Evolutionary conservation across 1,140 invertebrate species (phyloP).

Genomic region (Ostrea edulis): DNA sequence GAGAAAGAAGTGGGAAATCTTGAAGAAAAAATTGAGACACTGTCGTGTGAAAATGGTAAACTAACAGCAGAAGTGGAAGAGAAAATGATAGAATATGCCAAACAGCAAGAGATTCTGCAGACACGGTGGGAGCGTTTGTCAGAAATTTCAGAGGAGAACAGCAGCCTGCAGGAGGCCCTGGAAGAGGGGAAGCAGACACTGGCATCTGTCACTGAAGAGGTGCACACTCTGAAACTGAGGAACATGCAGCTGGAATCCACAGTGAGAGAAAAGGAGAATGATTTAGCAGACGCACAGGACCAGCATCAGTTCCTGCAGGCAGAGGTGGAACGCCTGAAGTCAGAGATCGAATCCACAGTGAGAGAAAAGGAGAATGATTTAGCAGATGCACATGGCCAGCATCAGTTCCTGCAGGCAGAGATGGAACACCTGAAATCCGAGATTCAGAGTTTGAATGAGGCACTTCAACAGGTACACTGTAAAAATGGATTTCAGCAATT

Average conservation of each 20-base stretch:
- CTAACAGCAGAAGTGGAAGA: background rate
- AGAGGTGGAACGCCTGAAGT: slow-evolving; percentile 4
- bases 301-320: slow-evolving; percentile 4
- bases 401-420: too few relatives aligned
- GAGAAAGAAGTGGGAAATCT: background rate
- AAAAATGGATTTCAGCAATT: too few relatives aligned
- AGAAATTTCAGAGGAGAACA: background rate
- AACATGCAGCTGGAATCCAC: slow-evolving; percentile 26
- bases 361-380: background rate
- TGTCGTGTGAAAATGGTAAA: background rate
- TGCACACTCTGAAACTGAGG: background rate
- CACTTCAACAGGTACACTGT: too few relatives aligned
- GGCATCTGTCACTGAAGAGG: background rate
- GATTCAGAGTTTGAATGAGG: too few relatives aligned
- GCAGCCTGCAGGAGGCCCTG: background rate
- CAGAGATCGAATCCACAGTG: background rate
- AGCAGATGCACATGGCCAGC: background rate
- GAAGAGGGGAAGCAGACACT: slow-evolving; percentile 1
- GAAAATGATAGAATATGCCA: background rate
- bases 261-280: background rate
- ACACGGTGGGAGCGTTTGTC: background rate
- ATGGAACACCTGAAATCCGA: too few relatives aligned
- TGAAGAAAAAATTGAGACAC: background rate
- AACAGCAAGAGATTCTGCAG: background rate
- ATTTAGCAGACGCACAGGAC: background rate